Conservation (phyloP, 2,113 vertebrate species). For the Meriones unguiculatus region DNA sequence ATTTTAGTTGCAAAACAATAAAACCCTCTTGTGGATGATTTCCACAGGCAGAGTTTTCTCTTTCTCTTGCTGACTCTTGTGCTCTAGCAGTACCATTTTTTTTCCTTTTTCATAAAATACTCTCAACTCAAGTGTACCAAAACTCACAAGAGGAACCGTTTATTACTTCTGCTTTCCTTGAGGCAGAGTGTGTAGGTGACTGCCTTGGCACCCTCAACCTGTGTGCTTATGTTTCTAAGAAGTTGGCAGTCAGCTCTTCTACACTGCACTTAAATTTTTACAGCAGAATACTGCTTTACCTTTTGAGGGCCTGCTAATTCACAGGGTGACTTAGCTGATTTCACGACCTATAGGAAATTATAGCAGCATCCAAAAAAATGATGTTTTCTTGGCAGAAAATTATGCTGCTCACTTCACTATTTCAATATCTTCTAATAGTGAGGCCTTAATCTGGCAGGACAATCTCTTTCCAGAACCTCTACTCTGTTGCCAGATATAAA, state of each 20-base stretch:
- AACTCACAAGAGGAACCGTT: not conserved
- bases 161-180: not conserved
- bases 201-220: not conserved
- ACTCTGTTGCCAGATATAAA: constrained; percentile 25
- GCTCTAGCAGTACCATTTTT: not conserved
- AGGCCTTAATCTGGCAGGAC: constrained; percentile 51
- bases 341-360: constrained; percentile 61
- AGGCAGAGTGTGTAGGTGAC: not conserved
- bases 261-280: constrained; percentile 41
- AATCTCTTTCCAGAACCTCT: constrained; percentile 47
- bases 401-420: constrained; percentile 54
- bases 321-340: constrained; percentile 54
- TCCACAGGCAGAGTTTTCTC: constrained; percentile 69
- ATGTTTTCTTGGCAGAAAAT: constrained; percentile 71
- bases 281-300: constrained; percentile 38
- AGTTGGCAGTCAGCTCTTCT: not conserved
- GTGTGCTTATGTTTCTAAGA: not conserved
- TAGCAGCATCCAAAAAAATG: constrained; percentile 58
- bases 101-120: constrained; percentile 1
- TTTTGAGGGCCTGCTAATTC: constrained; percentile 51
- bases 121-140: not conserved
- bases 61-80: constrained; percentile 43
- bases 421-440: constrained; percentile 60
- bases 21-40: constrained; percentile 82
- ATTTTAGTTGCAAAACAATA: constrained; percentile 89